Evolutionary conservation across 2,888 invertebrate genomes (phyloP).

Genomic region (Eucera pruinosa): DNA sequence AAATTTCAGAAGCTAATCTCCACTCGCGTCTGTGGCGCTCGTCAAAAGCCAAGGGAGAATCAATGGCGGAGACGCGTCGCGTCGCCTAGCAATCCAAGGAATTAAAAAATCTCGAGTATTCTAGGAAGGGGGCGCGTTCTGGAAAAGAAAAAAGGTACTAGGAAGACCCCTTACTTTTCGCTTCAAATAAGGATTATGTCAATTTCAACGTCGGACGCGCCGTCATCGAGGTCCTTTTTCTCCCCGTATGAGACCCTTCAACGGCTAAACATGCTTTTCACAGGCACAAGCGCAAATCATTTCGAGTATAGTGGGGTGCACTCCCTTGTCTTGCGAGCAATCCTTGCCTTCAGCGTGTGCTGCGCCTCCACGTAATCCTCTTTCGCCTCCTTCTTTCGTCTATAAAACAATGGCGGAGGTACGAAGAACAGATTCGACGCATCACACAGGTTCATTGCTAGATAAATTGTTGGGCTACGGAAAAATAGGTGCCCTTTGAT

Average conservation of each 20-base stretch:
- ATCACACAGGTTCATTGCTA: not conserved
- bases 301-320: conserved; percentile 13
- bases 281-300: conserved; percentile 39
- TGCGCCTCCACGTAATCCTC: conserved; percentile 38
- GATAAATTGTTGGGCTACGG: not conserved
- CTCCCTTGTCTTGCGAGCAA: conserved; percentile 26
- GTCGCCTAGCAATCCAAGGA: conserved; percentile 28
- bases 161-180: not conserved
- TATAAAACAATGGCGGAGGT: too few relatives aligned
- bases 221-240: conserved; percentile 25
- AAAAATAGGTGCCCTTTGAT: not conserved
- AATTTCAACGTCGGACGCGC: conserved; percentile 25
- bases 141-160: conserved; percentile 3
- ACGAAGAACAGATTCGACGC: conserved; percentile 3
- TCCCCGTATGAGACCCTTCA: conserved; percentile 3
- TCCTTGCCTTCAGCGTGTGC: conserved; percentile 10
- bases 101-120: conserved; percentile 50
- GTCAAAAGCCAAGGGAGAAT: conserved; percentile 35
- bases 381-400: conserved; percentile 9
- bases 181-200: conserved; percentile 37
- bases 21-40: conserved; percentile 22
- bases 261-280: conserved; percentile 24
- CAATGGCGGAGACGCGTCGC: conserved; percentile 20
- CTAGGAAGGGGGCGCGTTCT: conserved; percentile 1
- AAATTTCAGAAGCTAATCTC: conserved; percentile 49